A percentile compares a stretch with the other conserved stretches of the same genome.
phyloP scores from a whole-genome alignment of 2,113 vertebrate genomes.

The Anoplopoma fimbria region DNA sequence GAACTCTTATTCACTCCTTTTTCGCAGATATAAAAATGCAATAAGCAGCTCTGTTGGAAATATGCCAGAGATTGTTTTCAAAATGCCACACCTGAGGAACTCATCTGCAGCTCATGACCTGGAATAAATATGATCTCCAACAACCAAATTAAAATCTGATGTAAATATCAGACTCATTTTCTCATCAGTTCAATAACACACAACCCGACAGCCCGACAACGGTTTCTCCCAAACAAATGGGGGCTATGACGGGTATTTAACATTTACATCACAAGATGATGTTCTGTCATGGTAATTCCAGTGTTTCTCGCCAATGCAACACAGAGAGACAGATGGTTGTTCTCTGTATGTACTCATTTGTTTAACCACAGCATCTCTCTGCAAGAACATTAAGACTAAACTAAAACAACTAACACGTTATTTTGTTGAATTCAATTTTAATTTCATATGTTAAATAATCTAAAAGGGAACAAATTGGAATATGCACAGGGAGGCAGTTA shows the following conservation, averaged over 20 bases:
- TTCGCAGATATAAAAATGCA: background rate
- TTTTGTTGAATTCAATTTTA: background rate
- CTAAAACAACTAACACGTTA: background rate
- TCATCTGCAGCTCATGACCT: slow-evolving; percentile 33
- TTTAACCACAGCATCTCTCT: background rate
- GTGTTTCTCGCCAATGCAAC: background rate
- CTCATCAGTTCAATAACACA: slow-evolving; percentile 27
- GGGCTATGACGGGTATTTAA: background rate
- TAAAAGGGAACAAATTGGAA: background rate
- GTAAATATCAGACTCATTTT: slow-evolving; percentile 46
- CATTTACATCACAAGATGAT: slow-evolving; percentile 3
- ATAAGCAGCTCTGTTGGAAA: slow-evolving; percentile 4
- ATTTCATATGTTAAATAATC: background rate
- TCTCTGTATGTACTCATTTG: background rate
- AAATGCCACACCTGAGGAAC: slow-evolving; percentile 46
- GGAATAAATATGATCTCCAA: slow-evolving; percentile 18
- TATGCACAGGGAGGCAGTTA: background rate
- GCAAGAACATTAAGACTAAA: background rate
- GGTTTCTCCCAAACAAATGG: slow-evolving; percentile 29
- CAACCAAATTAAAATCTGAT: slow-evolving; percentile 50
- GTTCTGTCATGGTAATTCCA: background rate
- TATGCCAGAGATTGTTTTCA: slow-evolving; percentile 29
- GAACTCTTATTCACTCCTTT: background rate
- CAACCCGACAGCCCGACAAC: background rate
- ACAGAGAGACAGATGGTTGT: slow-evolving; percentile 9